phyloP scores from a whole-genome alignment of 2,113 vertebrate genomes.

The Gila orcuttii region DNA sequence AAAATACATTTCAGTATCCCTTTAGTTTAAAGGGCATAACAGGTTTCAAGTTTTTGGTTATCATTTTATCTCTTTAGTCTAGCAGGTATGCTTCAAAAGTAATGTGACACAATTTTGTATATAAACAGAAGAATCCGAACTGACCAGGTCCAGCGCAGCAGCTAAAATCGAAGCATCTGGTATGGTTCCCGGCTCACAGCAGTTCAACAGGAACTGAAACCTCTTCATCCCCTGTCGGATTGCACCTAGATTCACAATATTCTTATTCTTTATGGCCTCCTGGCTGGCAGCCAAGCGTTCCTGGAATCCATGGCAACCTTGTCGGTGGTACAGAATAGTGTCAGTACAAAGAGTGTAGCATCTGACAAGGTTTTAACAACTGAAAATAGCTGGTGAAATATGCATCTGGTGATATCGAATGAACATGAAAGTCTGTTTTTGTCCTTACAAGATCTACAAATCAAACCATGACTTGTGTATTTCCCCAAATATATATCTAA shows the following conservation, averaged over 20 bases:
- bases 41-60: too few species aligned
- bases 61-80: background rate
- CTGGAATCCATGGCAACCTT: constrained; percentile 94
- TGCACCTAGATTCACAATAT: constrained; percentile 93
- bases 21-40: too few species aligned
- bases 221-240: constrained; percentile 99
- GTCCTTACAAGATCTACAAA: background rate
- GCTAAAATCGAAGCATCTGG: constrained; percentile 96
- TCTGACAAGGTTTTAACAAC: background rate
- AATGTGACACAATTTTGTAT: background rate
- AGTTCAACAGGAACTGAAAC: constrained; percentile 98
- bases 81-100: background rate
- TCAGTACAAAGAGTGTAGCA: constrained; percentile 44
- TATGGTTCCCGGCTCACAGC: constrained; percentile 97
- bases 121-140: constrained; percentile 49
- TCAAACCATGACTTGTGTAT: background rate
- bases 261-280: constrained; percentile 94
- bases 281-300: constrained; percentile 89
- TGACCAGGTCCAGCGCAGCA: constrained; percentile 93
- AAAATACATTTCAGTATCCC: too few species aligned
- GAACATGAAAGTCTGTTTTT: constrained; percentile 25
- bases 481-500: constrained; percentile 6
- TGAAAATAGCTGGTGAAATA: constrained; percentile 14
- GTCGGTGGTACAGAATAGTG: constrained; percentile 59
- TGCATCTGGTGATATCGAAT: constrained; percentile 15